These are phyloP conservation scores for Rhinichthys osculus DNA, from an alignment of 2,797 vertebrate species.

Conservation along the genomic window DNA sequence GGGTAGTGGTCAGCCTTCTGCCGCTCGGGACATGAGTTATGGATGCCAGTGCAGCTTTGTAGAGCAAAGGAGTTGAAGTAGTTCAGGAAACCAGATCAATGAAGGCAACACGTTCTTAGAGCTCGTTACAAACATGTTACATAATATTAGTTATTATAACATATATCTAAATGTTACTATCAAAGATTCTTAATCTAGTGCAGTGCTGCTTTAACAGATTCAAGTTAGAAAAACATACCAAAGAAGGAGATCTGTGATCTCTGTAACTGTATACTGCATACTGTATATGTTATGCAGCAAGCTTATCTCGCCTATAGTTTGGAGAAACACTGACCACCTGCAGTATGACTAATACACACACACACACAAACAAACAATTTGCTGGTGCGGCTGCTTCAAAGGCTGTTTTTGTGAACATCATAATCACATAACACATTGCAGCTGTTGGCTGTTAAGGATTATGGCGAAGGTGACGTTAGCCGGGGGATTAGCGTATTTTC, in stretches of 20 bases:
- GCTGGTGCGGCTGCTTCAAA: slow-evolving; percentile 13
- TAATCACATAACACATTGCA: slow-evolving; percentile 55
- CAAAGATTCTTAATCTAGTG: neutral
- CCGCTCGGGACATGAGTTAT: slow-evolving; percentile 75
- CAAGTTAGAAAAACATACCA: neutral
- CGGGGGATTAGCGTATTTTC: slow-evolving; percentile 40
- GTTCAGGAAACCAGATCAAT: slow-evolving; percentile 35
- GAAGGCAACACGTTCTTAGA: slow-evolving; percentile 24
- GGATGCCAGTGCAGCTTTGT: slow-evolving; percentile 56
- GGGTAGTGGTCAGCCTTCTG: slow-evolving; percentile 63
- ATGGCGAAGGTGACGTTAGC: slow-evolving; percentile 53
- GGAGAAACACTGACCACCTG: slow-evolving; percentile 36
- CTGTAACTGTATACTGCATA: neutral
- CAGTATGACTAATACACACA: slow-evolving; percentile 40
- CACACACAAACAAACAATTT: slow-evolving; percentile 41
- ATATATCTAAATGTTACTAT: neutral
- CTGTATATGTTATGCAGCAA: slow-evolving; percentile 3
- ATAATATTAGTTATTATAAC: neutral
- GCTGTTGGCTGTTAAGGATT: slow-evolving; percentile 57
- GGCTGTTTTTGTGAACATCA: slow-evolving; percentile 40
- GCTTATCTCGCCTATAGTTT: slow-evolving; percentile 21
- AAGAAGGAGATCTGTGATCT: neutral
- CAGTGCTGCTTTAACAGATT: neutral
- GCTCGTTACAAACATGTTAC: slow-evolving; percentile 20
- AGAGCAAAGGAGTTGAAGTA: slow-evolving; percentile 15